phyloP scores from a whole-genome alignment of 2,888 invertebrate genomes.

The Drosophila mimica region DNA sequence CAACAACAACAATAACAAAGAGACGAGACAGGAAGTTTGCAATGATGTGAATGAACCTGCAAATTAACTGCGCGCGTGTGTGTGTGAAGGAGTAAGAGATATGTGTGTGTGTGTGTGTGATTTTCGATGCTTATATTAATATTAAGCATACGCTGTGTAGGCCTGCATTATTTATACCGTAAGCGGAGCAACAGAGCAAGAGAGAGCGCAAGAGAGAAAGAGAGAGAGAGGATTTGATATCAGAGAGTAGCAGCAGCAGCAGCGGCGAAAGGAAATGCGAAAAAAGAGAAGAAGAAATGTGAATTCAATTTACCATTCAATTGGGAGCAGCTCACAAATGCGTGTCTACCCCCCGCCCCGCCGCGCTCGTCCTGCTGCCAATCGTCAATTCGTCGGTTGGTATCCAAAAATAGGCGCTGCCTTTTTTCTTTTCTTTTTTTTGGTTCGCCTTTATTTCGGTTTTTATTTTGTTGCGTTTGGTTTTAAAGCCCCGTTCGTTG shows the following conservation, averaged over 20 bases:
- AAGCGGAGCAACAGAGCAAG: conserved; percentile 10
- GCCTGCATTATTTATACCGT: conserved; percentile 57
- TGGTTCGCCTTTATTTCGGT: conserved; percentile 42
- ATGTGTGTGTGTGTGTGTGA: conserved; percentile 12
- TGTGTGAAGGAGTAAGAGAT: conserved; percentile 33
- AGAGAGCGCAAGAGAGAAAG: conserved; percentile 1
- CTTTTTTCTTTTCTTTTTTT: conserved; percentile 4
- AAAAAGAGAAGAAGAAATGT: conserved; percentile 26
- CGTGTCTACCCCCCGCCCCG: conserved; percentile 8
- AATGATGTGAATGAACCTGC: conserved; percentile 60
- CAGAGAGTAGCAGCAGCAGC: neutral
- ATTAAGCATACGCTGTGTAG: conserved; percentile 70
- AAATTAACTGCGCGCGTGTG: conserved; percentile 12
- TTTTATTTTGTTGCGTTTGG: conserved; percentile 23
- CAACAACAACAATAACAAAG: conserved; percentile 50
- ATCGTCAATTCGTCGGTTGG: conserved; percentile 17
- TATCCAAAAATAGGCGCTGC: conserved; percentile 80
- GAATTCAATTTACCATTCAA: conserved; percentile 75
- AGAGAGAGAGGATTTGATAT: conserved; percentile 8
- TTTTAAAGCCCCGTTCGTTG: conserved; percentile 60
- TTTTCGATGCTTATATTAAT: conserved; percentile 62
- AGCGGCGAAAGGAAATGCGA: conserved; percentile 38
- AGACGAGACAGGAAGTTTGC: conserved; percentile 70
- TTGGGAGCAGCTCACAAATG: conserved; percentile 49
- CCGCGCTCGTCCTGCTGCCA: conserved; percentile 38